Conservation (phyloP, 2,888 invertebrate genomes). For the Chrysodeixis includens region DNA sequence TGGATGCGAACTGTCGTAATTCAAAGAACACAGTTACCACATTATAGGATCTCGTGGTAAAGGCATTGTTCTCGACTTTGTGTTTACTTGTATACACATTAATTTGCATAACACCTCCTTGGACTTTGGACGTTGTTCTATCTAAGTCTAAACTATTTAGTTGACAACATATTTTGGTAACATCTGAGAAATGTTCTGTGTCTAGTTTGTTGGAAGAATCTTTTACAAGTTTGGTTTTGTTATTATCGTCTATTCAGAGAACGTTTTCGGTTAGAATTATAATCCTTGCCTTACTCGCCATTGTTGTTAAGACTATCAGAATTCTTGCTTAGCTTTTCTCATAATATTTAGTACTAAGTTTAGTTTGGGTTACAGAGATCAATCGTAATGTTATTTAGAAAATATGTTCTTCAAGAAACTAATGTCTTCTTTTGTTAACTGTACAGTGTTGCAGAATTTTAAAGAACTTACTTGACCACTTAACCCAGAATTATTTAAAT, state of each 20-base stretch:
- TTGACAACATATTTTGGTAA: constrained; percentile 38
- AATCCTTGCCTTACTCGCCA: neutral
- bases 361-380: neutral
- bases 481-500: no score
- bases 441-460: no score
- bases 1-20: no score
- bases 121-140: constrained; percentile 51
- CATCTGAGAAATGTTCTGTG: constrained; percentile 33
- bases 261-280: neutral
- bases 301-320: neutral
- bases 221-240: constrained; percentile 24
- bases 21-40: no score
- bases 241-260: constrained; percentile 8
- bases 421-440: no score
- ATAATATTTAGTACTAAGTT: neutral
- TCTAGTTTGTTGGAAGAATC: constrained; percentile 30
- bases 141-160: constrained; percentile 40
- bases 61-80: constrained; percentile 43
- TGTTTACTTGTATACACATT: constrained; percentile 66
- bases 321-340: neutral
- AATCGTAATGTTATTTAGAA: neutral
- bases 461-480: no score
- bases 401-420: no score
- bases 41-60: constrained; percentile 14
- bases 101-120: constrained; percentile 74